These are phyloP conservation scores for Halisarca cf. caerulea DNA, from an alignment of 37 sponge, comb jelly and placozoan species.

Conservation along the genomic window DNA sequence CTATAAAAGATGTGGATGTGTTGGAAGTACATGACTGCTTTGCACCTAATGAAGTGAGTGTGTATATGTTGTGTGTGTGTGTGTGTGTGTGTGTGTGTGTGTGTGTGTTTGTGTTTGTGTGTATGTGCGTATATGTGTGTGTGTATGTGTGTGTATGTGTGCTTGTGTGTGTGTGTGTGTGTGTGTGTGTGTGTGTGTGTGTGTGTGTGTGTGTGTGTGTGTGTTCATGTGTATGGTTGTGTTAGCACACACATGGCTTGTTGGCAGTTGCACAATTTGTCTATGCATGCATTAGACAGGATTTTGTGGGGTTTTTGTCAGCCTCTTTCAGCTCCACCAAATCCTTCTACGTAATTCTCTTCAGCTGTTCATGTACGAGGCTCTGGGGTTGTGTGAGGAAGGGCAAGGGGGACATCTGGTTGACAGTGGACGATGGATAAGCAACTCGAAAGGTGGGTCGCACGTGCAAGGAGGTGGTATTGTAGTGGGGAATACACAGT, in stretches of 20 bases:
- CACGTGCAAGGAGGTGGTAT: too few species aligned
- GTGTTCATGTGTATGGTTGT: neutral
- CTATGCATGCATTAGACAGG: neutral
- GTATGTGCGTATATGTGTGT: too few species aligned
- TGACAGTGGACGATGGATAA: conserved; percentile 63
- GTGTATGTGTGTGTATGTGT: too few species aligned
- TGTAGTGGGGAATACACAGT: too few species aligned
- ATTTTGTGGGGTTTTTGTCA: neutral
- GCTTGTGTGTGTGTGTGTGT: too few species aligned
- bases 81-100: too few species aligned
- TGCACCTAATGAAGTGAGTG: conserved; percentile 67
- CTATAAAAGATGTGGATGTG: conserved; percentile 56
- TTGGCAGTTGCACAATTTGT: neutral
- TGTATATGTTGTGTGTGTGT: neutral
- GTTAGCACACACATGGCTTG: too few species aligned
- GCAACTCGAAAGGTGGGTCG: conserved; percentile 55
- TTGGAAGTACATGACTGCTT: conserved; percentile 85
- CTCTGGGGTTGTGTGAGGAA: conserved; percentile 69
- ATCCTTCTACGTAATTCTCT: neutral
- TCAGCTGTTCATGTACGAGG: conserved; percentile 80
- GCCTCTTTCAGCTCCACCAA: neutral
- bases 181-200: neutral
- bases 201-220: neutral
- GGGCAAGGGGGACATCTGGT: conserved; percentile 63
- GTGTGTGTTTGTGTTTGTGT: too few species aligned